Evolutionary conservation across 2,113 vertebrate species (phyloP).

Genomic region (Columbina picui): DNA sequence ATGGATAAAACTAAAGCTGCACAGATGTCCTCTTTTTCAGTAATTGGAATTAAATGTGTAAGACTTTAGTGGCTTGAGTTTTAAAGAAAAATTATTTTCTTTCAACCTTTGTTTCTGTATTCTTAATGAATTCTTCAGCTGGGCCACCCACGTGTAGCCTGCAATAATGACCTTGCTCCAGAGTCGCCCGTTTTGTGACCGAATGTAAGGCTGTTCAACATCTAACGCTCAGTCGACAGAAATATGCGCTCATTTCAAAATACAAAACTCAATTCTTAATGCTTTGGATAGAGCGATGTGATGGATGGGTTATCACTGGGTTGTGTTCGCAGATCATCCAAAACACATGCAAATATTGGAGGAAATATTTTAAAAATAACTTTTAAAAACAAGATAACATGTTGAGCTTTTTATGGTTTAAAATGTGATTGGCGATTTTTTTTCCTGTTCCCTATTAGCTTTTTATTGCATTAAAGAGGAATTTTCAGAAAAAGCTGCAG

Average conservation of each 20-base stretch:
- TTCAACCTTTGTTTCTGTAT: constrained; percentile 72
- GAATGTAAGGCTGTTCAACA: constrained; percentile 56
- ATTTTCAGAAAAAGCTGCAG: not conserved
- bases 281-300: not conserved
- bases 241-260: constrained; percentile 32
- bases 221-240: constrained; percentile 36
- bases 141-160: constrained; percentile 74
- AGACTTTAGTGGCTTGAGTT: constrained; percentile 70
- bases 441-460: constrained; percentile 47
- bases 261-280: not conserved
- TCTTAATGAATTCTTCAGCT: constrained; percentile 71
- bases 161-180: constrained; percentile 48
- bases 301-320: not conserved
- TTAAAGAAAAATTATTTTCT: constrained; percentile 76
- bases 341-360: not conserved
- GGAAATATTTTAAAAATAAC: not conserved
- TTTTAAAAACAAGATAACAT: not conserved
- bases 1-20: constrained; percentile 62
- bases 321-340: not conserved
- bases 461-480: constrained; percentile 65
- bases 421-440: not conserved
- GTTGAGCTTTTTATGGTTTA: not conserved
- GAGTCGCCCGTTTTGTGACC: constrained; percentile 38
- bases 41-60: constrained; percentile 70
- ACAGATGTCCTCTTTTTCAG: constrained; percentile 64